Base-by-base conservation (phyloP, 2,888 invertebrate genomes). In the Caenorhabditis sp. region DNA sequence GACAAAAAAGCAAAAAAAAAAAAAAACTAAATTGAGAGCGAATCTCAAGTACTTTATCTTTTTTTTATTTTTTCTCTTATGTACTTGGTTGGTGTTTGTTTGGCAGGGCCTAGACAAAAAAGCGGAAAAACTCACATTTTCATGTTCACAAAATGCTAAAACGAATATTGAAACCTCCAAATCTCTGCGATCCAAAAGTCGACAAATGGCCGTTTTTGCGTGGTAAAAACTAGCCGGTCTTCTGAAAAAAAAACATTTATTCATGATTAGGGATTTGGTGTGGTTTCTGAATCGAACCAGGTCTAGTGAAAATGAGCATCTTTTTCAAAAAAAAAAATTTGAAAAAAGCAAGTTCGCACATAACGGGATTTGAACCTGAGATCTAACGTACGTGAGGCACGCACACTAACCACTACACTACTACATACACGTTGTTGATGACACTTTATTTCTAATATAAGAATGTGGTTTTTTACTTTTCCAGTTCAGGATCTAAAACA, bases 11-110 rank as follows among this genome's bases (percentile, higher is more conserved):
- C 20, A 20, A n/a, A 14, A n/a, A 5, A 49, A 49, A 49, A 31
- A 31, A 31, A 31, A 31, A 31, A 31, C 31, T 31, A 31, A 31
- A 31, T 31, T 31, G 31, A 31, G 31, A 31, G 31, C 31, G 31
- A 20, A 53, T 53, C 53, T 53, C 53, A 53, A 53, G 53, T 53
- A 23, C 53, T 53, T 53, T 53, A 53, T 53, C 53, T 53, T 53
- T 14, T 38, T 7, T n/a, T n/a, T n/a, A n/a, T 53, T 53, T 20
- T n/a, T 56, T 56, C 56, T 21, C 21, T 21, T 56, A 20, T 56
- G 14, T 56, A 14, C 25, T 56, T 26, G 21, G n/a, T 26, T 25
- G 58, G 23, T 58, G 12, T 10, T 59, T 36, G 10, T 59, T 10
- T 23, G 12, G 36, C 4, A 36, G 36, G 10, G 59, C 5, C 3